A percentile compares a stretch with the other conserved stretches of the same genome.
Evolutionary conservation across 2,113 vertebrate genomes (phyloP).

Genomic region (Bombycilla garrulus): DNA sequence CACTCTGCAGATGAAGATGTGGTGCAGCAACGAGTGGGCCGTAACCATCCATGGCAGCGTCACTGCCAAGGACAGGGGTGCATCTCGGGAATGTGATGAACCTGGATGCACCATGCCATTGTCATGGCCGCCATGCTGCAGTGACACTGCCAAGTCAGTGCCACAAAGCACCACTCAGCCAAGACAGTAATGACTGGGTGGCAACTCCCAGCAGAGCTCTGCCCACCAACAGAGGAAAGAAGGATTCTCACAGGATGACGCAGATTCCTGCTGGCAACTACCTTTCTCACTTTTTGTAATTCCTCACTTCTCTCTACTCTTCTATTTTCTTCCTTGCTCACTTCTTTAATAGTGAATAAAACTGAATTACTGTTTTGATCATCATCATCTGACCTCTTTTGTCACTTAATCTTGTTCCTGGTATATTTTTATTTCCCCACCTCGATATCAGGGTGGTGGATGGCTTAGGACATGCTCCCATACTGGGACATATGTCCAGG

Average conservation of each 20-base stretch:
- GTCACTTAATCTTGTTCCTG: background rate
- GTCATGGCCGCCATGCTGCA: accelerated
- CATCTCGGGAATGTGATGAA: background rate
- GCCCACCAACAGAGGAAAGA: background rate
- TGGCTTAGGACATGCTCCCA: background rate
- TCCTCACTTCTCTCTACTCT: background rate
- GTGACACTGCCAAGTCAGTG: background rate
- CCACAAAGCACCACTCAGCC: accelerated
- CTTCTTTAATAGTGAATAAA: background rate
- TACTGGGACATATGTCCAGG: background rate
- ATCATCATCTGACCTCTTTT: background rate
- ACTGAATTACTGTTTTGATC: background rate
- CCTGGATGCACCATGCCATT: accelerated
- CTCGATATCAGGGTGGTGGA: background rate
- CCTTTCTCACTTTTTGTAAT: background rate
- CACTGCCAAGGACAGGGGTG: accelerated
- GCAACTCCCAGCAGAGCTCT: background rate
- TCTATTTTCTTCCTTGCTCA: background rate
- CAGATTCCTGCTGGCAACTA: background rate
- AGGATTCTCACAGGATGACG: background rate
- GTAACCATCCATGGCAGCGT: accelerated
- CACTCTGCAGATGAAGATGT: background rate
- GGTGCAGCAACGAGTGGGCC: background rate
- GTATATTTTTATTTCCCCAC: background rate
- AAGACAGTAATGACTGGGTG: accelerated